phyloP scores from a whole-genome alignment of 2,113 vertebrate genomes.

The Halichoeres trimaculatus region DNA sequence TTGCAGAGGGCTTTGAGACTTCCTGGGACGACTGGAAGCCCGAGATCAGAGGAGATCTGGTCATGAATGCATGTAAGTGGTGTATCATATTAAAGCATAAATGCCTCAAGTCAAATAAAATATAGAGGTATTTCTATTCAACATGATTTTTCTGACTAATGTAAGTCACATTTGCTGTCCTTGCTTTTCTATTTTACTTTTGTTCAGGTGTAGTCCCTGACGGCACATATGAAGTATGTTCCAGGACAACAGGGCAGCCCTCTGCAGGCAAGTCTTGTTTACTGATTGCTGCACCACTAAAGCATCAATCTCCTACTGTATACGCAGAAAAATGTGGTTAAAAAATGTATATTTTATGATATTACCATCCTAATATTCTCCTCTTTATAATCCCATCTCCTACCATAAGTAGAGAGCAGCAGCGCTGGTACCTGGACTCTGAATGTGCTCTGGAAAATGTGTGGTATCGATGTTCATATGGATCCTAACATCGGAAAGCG shows the following conservation, averaged over 20 bases:
- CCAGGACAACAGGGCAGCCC: constrained; percentile 94
- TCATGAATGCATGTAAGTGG: constrained; percentile 98
- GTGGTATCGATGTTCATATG: constrained; percentile 99
- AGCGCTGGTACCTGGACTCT: constrained; percentile 98
- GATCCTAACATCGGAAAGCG: constrained; percentile 99
- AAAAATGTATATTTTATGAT: not conserved
- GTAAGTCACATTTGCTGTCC: too few species aligned
- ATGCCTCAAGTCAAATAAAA: too few species aligned
- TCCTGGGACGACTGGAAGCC: constrained; percentile 99
- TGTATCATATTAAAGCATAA: not conserved
- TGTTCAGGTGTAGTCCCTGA: constrained; percentile 94
- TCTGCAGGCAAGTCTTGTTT: constrained; percentile 87
- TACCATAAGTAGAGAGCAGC: constrained; percentile 88
- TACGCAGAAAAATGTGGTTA: constrained; percentile 27
- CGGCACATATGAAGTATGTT: constrained; percentile 98
- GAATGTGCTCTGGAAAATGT: constrained; percentile 99
- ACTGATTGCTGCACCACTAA: constrained; percentile 30
- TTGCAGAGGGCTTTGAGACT: constrained; percentile 98
- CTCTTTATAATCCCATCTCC: not conserved
- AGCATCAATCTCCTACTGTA: constrained; percentile 40
- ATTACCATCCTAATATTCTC: not conserved
- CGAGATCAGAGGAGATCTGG: constrained; percentile 91
- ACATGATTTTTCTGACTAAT: too few species aligned
- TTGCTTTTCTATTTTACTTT: constrained; percentile 15
- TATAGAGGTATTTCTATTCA: too few species aligned